Evolutionary conservation across 2,113 vertebrate genomes (phyloP), one percentile per base, ranked within the genome.

Genomic region (Platycercus adscitus): DNA sequence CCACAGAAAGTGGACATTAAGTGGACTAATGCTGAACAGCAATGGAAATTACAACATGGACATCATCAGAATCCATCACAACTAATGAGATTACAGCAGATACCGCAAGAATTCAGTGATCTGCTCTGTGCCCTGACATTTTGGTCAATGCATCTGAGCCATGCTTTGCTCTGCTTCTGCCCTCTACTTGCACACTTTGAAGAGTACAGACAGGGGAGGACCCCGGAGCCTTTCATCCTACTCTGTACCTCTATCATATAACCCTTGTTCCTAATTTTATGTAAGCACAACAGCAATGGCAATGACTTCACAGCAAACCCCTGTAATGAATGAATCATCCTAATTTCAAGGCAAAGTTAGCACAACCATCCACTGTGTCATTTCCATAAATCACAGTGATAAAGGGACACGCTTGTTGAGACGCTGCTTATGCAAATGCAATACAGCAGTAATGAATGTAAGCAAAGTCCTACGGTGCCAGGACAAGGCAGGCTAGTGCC

Each of bases 361-460:
- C 66, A 58, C 46, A 69, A 20, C 71, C 69, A 49, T 88, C 75
- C 58, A 29, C 66, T 63, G 83, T 80, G 86, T 63, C 60, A 53
- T 35, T 69, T 46, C 72, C 65, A 43, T 86, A 91, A 91, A 70
- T 83, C 89, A 64, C 53, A 28, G 90, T 43, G 88, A 76, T 66
- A 50, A 89, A 93, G 81, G 86, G 81, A 88, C 16, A 1, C 64
- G 91, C 95, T 86, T 78, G 84, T 70, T 50, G 88, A 71, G 81
- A 47, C 63, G 23, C 9, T 91, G 81, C 72, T 79, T 58, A 86
- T 91, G 88, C 88, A 82, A 71, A 93, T 93, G 76, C 46, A 28
- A 4, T 14, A n/a, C 61, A 86, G 81, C 84, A 52, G 56, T 86
- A 79, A 89, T 93, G 93, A 94, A 93, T 91, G 75, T 82, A 79